These are phyloP conservation scores for Anableps anableps DNA, from an alignment of 2,797 vertebrate genomes.

Conservation along the genomic window DNA sequence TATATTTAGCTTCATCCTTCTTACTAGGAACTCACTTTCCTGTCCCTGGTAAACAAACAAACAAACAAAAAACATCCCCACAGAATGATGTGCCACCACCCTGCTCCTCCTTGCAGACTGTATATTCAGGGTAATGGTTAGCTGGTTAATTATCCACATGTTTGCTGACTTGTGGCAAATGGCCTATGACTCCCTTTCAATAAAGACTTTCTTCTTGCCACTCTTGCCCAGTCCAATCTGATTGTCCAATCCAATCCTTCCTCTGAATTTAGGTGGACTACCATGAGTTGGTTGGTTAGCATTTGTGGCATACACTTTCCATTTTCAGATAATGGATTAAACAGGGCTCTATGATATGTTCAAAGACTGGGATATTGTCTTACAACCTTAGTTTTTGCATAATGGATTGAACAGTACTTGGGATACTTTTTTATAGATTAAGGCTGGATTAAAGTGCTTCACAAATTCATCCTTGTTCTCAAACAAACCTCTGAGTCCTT, in stretches of 20 bases:
- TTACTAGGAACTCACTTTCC: not conserved
- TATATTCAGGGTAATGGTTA: not conserved
- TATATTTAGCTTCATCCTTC: not conserved
- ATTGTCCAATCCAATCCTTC: not conserved
- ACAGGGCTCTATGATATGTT: not conserved
- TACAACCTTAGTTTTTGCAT: not conserved
- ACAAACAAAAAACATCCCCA: not conserved
- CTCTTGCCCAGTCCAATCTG: not conserved
- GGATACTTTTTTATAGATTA: not conserved
- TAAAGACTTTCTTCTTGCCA: too few relatives aligned
- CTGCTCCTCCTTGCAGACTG: not conserved
- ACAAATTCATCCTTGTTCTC: not conserved
- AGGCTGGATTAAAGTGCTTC: not conserved
- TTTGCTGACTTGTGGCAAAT: not conserved
- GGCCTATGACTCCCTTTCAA: not conserved
- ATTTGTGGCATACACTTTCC: not conserved
- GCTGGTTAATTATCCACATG: not conserved
- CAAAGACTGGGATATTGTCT: not conserved
- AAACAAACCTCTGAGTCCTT: not conserved
- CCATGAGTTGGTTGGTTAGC: not conserved
- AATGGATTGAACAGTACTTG: not conserved
- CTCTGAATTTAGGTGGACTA: not conserved
- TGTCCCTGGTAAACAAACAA: not conserved
- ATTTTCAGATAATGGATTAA: not conserved
- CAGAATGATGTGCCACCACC: not conserved